These are phyloP conservation scores for Drosophila ercepeae DNA, from an alignment of 1,140 invertebrate species.

Conservation along the genomic window DNA sequence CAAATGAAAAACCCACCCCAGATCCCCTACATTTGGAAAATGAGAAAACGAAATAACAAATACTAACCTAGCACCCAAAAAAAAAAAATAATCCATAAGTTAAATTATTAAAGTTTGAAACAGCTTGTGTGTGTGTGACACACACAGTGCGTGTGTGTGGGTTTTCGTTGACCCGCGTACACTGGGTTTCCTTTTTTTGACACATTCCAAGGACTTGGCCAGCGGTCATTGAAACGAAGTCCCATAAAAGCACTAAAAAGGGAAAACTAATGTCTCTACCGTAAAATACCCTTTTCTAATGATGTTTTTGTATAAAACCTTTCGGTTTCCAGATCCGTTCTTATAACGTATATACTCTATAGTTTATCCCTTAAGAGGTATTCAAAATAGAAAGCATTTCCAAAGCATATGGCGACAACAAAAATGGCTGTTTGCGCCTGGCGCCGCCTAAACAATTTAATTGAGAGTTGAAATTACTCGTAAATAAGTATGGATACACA, in stretches of 20 bases:
- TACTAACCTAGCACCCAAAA: slow-evolving; percentile 50
- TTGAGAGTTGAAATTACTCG: slow-evolving; percentile 76
- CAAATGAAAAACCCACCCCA: slow-evolving; percentile 65
- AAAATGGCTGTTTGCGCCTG: slow-evolving; percentile 55
- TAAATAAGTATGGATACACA: slow-evolving; percentile 31
- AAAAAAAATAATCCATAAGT: slow-evolving; percentile 76
- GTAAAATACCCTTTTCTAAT: not conserved
- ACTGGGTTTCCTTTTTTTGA: slow-evolving; percentile 46
- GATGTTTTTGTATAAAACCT: too few relatives aligned
- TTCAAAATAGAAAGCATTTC: slow-evolving; percentile 58
- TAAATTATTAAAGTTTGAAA: slow-evolving; percentile 78
- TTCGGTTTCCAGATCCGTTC: not conserved
- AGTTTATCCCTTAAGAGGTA: not conserved
- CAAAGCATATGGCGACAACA: slow-evolving; percentile 79
- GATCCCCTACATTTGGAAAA: slow-evolving; percentile 43
- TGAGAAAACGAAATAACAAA: slow-evolving; percentile 54
- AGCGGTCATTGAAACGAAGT: slow-evolving; percentile 42
- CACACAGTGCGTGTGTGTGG: slow-evolving; percentile 4
- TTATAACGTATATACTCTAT: not conserved
- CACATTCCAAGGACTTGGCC: slow-evolving; percentile 55
- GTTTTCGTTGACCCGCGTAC: slow-evolving; percentile 22
- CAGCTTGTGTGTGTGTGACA: slow-evolving; percentile 14
- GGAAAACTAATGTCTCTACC: not conserved
- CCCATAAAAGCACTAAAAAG: slow-evolving; percentile 22
- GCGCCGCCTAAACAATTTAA: slow-evolving; percentile 77